Conservation (phyloP, 1,140 invertebrate genomes). For the Caenorhabditis remanei region DNA sequence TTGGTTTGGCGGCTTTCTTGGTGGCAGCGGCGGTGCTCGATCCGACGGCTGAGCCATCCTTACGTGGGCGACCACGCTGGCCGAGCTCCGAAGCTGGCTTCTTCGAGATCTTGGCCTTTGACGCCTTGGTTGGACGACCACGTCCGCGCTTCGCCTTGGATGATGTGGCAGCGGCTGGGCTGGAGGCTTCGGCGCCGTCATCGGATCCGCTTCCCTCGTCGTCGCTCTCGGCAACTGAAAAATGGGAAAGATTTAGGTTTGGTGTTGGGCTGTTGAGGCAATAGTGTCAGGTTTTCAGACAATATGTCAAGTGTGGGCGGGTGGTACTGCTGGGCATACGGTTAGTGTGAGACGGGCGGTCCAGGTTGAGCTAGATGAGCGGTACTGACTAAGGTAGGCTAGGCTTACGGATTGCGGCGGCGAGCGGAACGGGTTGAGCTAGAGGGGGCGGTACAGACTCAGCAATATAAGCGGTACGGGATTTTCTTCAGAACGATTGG, state of each 20-base stretch:
- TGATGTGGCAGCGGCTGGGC: neutral
- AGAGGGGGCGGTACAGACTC: no score
- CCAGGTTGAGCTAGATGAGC: neutral
- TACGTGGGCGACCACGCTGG: constrained; percentile 3
- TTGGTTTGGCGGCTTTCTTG: neutral
- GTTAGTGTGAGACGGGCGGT: neutral
- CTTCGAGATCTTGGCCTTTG: neutral
- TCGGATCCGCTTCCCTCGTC: neutral
- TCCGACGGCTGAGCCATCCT: neutral
- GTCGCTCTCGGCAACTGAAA: constrained; percentile 2
- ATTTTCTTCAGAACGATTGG: no score
- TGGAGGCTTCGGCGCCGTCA: neutral
- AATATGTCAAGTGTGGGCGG: no score
- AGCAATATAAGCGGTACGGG: no score
- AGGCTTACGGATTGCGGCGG: no score
- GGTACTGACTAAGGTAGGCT: no score
- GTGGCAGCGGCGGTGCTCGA: neutral
- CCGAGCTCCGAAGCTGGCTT: neutral
- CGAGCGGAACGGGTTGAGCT: no score
- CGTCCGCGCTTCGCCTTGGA: neutral
- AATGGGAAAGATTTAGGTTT: neutral
- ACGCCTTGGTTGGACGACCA: constrained; percentile 21
- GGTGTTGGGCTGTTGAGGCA: no score
- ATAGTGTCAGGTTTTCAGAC: no score
- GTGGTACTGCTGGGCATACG: no score